phyloP scores from a whole-genome alignment of 2,888 invertebrate genomes.

The Thera obeliscata region DNA sequence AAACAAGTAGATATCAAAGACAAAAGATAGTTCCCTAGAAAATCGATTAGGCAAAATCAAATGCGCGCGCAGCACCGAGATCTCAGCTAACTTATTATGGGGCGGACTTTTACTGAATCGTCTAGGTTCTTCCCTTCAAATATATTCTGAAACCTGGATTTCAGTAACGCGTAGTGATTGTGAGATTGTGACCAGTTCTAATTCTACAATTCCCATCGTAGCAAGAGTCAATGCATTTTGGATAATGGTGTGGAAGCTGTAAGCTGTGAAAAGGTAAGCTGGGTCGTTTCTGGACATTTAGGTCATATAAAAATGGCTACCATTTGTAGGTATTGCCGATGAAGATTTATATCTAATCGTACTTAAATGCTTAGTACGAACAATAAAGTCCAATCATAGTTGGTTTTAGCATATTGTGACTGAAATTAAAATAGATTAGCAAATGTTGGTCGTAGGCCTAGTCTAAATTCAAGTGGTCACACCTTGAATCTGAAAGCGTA shows the following conservation, averaged over 20 bases:
- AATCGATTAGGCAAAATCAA: conserved; percentile 26
- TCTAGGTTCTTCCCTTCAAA: conserved; percentile 7
- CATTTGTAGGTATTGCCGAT: not conserved
- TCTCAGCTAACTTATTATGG: conserved; percentile 10
- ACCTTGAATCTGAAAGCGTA: no score
- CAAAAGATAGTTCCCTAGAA: conserved; percentile 5
- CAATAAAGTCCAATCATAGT: no score
- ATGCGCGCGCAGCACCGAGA: conserved; percentile 30
- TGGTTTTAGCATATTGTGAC: no score
- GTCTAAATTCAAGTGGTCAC: no score
- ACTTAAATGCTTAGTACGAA: no score
- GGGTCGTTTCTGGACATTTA: conserved; percentile 8
- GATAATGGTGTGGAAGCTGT: conserved; percentile 9
- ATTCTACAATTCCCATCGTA: not conserved
- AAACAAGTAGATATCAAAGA: conserved; percentile 11
- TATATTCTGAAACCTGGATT: not conserved
- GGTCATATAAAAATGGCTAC: conserved; percentile 4
- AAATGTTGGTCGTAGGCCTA: no score
- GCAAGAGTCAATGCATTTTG: not conserved
- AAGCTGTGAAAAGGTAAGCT: conserved; percentile 17
- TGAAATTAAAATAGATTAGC: no score
- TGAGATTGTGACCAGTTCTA: not conserved
- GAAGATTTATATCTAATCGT: no score
- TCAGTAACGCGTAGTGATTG: conserved; percentile 4
- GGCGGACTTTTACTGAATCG: conserved; percentile 5